These are phyloP conservation scores for Hapalemur alaotrensis DNA, from an alignment of 2,797 vertebrate genomes.

Conservation along the genomic window DNA sequence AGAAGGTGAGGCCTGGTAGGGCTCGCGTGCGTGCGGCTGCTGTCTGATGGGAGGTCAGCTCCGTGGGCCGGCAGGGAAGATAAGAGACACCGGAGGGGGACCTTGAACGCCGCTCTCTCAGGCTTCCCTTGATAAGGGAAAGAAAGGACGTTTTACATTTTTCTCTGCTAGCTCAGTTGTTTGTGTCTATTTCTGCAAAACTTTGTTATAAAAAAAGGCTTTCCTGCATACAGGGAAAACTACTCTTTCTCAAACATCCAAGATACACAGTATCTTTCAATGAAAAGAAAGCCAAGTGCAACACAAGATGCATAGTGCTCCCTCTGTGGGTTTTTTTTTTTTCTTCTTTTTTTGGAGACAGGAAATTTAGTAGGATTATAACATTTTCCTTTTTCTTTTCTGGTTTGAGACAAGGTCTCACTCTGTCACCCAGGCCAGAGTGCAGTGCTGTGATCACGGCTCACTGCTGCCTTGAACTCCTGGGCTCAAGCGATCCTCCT, in stretches of 20 bases:
- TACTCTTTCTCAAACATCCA: background rate
- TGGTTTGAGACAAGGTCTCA: background rate
- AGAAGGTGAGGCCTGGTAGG: no score
- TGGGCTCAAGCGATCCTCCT: background rate
- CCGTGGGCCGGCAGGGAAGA: background rate
- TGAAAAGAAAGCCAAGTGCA: background rate
- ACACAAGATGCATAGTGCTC: background rate
- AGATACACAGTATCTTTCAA: background rate
- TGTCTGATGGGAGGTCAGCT: no score
- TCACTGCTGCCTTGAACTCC: background rate
- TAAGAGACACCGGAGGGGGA: no score
- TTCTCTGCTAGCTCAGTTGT: background rate
- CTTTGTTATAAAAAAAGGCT: background rate
- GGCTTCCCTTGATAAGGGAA: background rate
- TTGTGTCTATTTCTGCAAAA: slow-evolving; percentile 24
- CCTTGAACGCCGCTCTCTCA: background rate
- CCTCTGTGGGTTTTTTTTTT: background rate
- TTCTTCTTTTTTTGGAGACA: background rate
- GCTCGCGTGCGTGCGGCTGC: fast-evolving
- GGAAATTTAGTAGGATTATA: background rate
- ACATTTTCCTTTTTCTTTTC: background rate
- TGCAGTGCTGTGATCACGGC: background rate
- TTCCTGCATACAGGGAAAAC: background rate
- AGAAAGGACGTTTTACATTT: background rate
- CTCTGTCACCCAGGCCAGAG: background rate